Evolutionary conservation across 2,888 invertebrate genomes (phyloP).

Genomic region (Troides oblongomaculatus): DNA sequence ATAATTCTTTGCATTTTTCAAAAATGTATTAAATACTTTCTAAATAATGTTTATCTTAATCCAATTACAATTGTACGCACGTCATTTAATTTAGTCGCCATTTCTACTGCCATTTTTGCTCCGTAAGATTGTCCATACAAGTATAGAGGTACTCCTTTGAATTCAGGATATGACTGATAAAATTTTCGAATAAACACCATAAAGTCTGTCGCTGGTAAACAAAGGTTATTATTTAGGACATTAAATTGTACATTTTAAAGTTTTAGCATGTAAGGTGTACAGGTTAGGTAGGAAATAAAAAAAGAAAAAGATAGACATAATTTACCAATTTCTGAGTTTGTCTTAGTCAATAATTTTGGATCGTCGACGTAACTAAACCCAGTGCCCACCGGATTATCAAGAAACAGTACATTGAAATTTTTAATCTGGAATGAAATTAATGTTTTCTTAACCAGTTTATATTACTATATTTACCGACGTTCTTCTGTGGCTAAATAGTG

Average conservation of each 20-base stretch:
- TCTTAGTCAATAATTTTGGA: slow-evolving; percentile 22
- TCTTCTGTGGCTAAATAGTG: too few relatives aligned
- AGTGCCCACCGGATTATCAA: slow-evolving; percentile 94
- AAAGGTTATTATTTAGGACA: not conserved
- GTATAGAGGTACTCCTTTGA: not conserved
- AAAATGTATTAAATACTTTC: too few relatives aligned
- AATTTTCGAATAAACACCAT: not conserved
- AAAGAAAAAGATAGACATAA: not conserved
- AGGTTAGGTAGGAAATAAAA: not conserved
- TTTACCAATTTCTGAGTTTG: not conserved
- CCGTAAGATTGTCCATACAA: not conserved
- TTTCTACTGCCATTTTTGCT: not conserved
- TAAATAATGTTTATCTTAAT: too few relatives aligned
- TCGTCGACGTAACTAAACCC: slow-evolving; percentile 91
- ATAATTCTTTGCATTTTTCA: too few relatives aligned
- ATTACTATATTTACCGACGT: not conserved
- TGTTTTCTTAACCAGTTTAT: not conserved
- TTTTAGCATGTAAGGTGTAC: too few relatives aligned
- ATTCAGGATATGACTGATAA: not conserved
- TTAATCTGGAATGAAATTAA: slow-evolving; percentile 78
- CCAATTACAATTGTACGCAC: not conserved
- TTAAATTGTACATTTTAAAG: too few relatives aligned
- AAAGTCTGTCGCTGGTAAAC: not conserved
- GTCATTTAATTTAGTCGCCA: not conserved
- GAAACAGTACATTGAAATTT: slow-evolving; percentile 89